These are phyloP conservation scores for Ophion obscuratus DNA, from an alignment of 2,888 invertebrate species.

Conservation along the genomic window DNA sequence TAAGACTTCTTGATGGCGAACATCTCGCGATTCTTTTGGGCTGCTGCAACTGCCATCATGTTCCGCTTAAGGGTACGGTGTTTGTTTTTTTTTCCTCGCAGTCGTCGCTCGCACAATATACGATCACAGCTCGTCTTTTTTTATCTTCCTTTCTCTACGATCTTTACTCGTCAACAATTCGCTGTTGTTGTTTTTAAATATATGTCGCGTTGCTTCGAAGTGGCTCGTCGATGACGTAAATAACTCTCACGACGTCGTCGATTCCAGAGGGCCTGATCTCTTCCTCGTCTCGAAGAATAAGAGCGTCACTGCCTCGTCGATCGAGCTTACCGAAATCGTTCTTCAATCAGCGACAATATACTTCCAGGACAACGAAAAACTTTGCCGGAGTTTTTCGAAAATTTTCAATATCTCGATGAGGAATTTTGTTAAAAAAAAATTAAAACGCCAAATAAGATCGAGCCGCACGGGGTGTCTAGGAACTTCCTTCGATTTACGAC, in stretches of 20 bases:
- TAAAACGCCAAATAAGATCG: slow-evolving; percentile 25
- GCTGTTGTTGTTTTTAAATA: background rate
- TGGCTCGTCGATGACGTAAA: slow-evolving; percentile 41
- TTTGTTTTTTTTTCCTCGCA: background rate
- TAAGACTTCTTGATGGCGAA: slow-evolving; percentile 98
- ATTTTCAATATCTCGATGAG: slow-evolving; percentile 15
- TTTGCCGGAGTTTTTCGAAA: slow-evolving; percentile 39
- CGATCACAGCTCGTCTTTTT: slow-evolving; percentile 59
- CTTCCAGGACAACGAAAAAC: slow-evolving; percentile 63
- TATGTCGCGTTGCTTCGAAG: slow-evolving; percentile 50
- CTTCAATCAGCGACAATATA: slow-evolving; percentile 42
- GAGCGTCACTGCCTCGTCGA: slow-evolving; percentile 67
- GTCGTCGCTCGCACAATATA: slow-evolving; percentile 60
- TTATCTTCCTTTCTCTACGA: background rate
- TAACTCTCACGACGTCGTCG: slow-evolving; percentile 34
- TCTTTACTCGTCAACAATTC: slow-evolving; percentile 32
- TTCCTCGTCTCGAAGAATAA: slow-evolving; percentile 47
- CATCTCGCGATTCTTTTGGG: slow-evolving; percentile 97
- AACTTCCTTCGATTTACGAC: slow-evolving; percentile 60
- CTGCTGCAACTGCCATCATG: slow-evolving; percentile 95
- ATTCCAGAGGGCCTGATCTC: slow-evolving; percentile 59
- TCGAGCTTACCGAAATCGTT: slow-evolving; percentile 26
- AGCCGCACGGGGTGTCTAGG: slow-evolving; percentile 60
- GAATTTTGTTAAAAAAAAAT: slow-evolving; percentile 1
- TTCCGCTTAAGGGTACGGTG: slow-evolving; percentile 34